Base-by-base conservation (phyloP, 2,888 invertebrate genomes). In the Stenodema calcarata region DNA sequence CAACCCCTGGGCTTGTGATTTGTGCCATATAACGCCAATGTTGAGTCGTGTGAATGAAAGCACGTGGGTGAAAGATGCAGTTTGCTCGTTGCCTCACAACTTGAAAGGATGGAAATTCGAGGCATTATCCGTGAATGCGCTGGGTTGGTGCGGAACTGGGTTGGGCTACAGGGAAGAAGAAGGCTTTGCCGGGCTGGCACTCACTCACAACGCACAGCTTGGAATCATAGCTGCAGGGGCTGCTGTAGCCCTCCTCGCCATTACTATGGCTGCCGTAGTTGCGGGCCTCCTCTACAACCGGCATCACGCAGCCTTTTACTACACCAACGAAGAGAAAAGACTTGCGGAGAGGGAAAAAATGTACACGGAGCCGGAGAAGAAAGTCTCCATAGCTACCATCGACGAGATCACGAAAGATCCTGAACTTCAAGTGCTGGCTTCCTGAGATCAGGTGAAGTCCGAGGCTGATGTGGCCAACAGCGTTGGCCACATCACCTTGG, bases 261-360 rank as follows among this genome's bases (percentile, higher is more conserved):
- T 93, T 70, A 91, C 92, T 41, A 90, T 91, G 87, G 90, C 91
- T 28, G 91, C 92, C 83, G 92, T 93, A 12, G 90, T 92, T 18
- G 91, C 92, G 0, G 93, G 93, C 1, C 91, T 95, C 82, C 93
- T 94, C 89, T 95, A 95, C 89, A 94, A 95, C 89, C 93, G 94
- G 70, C 94, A 94, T 87, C 93, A 94, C 88, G 94, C 95, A 4
- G 94, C 95, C 4, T 93, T 94, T 76, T 96, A 96, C 91, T 96
- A 96, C 91, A 96, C 96, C 12, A 94, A 95, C 90, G 96, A 96
- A 91, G 95, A 95, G 90, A 94, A 94, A 88, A 91, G 92, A 87
- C 90, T 90, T 4, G 87, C 87, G 0, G 92, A 88, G 91, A 91
- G 79, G 62, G 80, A 89, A 70, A 89, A 89, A 85, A 89, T 89